Percentiles rank a stretch among this genome's conserved stretches.
These are phyloP conservation scores for Meriones psammophilus DNA, from an alignment of 2,797 vertebrate species.

Conservation along the genomic window DNA sequence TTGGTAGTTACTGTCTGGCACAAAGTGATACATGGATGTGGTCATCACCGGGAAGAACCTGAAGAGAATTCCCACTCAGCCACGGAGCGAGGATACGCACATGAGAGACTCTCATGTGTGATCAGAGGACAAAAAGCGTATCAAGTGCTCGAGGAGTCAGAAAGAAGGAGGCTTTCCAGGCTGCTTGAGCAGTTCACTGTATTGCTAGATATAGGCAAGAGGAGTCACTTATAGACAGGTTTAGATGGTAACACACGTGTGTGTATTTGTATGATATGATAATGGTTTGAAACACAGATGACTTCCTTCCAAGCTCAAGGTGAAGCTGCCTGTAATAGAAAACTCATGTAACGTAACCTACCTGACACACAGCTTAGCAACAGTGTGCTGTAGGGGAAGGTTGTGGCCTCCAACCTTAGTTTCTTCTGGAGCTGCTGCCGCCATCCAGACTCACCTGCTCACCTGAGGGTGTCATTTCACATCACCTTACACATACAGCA, in stretches of 20 bases:
- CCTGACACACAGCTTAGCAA: not conserved
- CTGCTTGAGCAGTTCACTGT: not conserved
- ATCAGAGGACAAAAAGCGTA: not conserved
- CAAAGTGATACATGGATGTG: not conserved
- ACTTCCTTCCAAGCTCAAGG: not conserved
- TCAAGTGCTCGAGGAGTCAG: not conserved
- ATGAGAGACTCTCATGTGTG: not conserved
- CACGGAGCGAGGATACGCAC: not conserved
- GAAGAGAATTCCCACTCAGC: not conserved
- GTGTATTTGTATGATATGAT: not conserved
- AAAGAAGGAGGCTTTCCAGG: not conserved
- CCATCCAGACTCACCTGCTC: not conserved
- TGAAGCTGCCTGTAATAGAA: not conserved
- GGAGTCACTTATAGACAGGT: not conserved
- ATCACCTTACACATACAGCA: not conserved
- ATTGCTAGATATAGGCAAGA: not conserved
- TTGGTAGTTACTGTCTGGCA: slow-evolving; percentile 19
- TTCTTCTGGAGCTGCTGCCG: not conserved
- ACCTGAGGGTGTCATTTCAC: not conserved
- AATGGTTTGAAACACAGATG: not conserved
- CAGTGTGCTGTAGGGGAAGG: not conserved
- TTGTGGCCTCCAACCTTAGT: too few species aligned
- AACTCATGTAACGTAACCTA: not conserved
- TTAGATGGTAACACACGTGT: not conserved
- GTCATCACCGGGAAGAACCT: not conserved